Base-by-base conservation (phyloP, 2,888 invertebrate genomes). In the Hemithea aestivaria region DNA sequence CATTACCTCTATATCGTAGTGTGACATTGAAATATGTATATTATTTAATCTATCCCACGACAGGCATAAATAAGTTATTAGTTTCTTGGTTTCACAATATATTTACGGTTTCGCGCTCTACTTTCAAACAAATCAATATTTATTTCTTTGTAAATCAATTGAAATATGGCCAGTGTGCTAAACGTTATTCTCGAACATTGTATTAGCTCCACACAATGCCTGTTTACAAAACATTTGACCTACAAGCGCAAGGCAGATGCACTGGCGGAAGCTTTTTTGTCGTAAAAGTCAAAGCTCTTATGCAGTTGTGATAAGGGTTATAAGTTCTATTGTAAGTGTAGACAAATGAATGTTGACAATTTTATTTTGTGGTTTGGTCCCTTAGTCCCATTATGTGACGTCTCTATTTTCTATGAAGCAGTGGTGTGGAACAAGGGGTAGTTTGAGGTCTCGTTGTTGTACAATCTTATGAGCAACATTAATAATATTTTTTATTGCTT, bases 271-370 rank as follows among this genome's bases (percentile, higher is more conserved):
- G 62, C 57, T 53, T 61, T 60, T 64, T 66, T 73, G 64, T 61
- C 56, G 31, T 36, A 53, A 58, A 62, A 69, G 62, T 61, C 60
- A 66, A n/a, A 52, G 39, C 63, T 62, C 53, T 59, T 70, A 60
- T 53, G 45, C 49, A 49, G 29, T 62, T 59, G 66, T 53, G 52
- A 62, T 69, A 69, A 66, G 65, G 72, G 57, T 44, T 48, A 51
- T 48, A 40, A 28, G 23, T 39, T 25, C 43, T 35, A 51, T 64
- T 65, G 72, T 68, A 37, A 36, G 43, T 67, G 72, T 69, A 78
- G 80, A 81, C 80, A 82, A 81, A 83, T 80, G 73, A 73, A 73
- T 73, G 73, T 74, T 82, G 81, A 82, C 82, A 82, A 81, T 76
- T 70, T 73, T 62, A 79, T 81, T 81, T 80, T 79, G 75, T 59